Base-by-base conservation (phyloP, 2,888 invertebrate species). In the Euproctis similis region DNA sequence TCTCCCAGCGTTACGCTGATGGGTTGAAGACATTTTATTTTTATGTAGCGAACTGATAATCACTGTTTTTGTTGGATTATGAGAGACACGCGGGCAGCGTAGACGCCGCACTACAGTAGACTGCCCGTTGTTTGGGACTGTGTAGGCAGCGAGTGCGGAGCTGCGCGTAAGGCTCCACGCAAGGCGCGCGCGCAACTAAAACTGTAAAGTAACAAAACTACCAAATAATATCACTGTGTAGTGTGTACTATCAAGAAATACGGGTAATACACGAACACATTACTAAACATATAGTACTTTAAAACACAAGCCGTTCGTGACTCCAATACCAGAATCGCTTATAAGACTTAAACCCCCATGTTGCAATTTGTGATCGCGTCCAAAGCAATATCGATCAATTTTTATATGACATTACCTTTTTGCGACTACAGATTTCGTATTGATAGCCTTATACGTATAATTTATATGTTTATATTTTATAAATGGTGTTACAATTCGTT, bases 11-110 rank as follows among this genome's bases (percentile, higher is more conserved):
- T 38, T 42, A 30, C 37, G 35, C 27, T 10, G 36, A 47, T 34
- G 46, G 54, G 48, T 45, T 54, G 65, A 58, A 61, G 55, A 57
- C 73, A 74, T 75, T 46, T 25, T 35, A 8, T 27, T 31, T 12
- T 8, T 8, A 19, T 5, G 14, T 46, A n/a, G n/a, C n/a, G n/a
- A n/a, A n/a, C n/a, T n/a, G n/a, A n/a, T n/a, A 45, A 39, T 35
- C 47, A 31, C 4, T 45, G 30, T 22, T 9, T 32, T 31, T 19
- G 20, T 17, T 10, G 7, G 22, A 4, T 4, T 4, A 14, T 25
- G 16, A 24, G 3, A 13, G 9, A 24, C 24, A 26, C 42, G 38
- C 31, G 26, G 34, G 34, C 17, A 32, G 26, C 32, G 31, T 53
- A 14, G 14, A 14, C n/a, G 66, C 60, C 55, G 60, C 60, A 39